phyloP scores from a whole-genome alignment of 2,113 vertebrate species.

The Zapornia atra region DNA sequence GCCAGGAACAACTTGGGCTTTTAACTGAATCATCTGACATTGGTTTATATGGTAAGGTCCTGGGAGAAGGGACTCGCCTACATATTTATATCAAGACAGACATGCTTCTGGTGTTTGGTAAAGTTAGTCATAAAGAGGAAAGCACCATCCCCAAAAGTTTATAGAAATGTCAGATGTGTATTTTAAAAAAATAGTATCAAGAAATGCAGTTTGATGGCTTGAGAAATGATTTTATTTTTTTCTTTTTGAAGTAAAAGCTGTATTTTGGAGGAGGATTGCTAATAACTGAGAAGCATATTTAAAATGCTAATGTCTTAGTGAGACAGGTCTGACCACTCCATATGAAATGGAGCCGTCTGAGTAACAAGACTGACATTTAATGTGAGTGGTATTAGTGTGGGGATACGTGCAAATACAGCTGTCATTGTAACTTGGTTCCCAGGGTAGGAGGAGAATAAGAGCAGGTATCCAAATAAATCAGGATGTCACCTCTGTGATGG shows the following conservation, averaged over 20 bases:
- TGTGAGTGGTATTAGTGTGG: not conserved
- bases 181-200: not conserved
- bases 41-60: not conserved
- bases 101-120: not conserved
- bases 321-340: not conserved
- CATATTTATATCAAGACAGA: not conserved
- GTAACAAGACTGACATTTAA: conserved; percentile 45
- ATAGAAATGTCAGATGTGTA: not conserved
- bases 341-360: conserved; percentile 4
- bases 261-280: not conserved
- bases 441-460: not conserved
- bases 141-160: not conserved
- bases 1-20: conserved; percentile 5
- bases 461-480: not conserved
- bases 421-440: not conserved
- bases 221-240: not conserved
- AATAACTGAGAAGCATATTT: not conserved
- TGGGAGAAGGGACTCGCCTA: not conserved
- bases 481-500: not conserved
- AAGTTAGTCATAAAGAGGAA: conserved; percentile 3
- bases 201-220: not conserved
- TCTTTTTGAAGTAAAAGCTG: not conserved
- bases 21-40: conserved; percentile 19
- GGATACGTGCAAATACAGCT: not conserved
- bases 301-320: not conserved